phyloP scores from a whole-genome alignment of 2,888 invertebrate genomes.

The Neoitamus cyanurus region DNA sequence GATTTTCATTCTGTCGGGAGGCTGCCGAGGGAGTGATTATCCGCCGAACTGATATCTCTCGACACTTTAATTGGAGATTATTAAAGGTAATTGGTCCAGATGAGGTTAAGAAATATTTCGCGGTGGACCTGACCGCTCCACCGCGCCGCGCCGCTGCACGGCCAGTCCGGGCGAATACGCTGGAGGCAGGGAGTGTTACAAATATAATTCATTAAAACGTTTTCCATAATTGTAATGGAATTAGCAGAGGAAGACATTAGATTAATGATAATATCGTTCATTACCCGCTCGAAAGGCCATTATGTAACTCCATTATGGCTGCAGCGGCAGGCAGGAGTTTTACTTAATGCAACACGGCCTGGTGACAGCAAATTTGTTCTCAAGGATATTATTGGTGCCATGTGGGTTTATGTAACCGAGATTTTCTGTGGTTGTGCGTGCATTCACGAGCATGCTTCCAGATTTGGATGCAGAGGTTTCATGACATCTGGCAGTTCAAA shows the following conservation, averaged over 20 bases:
- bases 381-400: background rate
- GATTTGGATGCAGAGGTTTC: background rate
- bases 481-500: background rate
- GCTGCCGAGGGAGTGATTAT: conserved; percentile 38
- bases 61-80: conserved; percentile 50
- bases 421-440: background rate
- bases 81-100: conserved; percentile 49
- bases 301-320: background rate
- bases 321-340: background rate
- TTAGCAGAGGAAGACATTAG: conserved; percentile 33
- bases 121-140: background rate
- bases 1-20: conserved; percentile 20
- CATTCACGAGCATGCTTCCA: too few relatives aligned
- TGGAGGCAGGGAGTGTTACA: conserved; percentile 23
- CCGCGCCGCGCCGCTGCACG: background rate
- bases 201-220: conserved; percentile 36
- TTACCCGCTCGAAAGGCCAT: background rate
- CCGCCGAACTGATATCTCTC: conserved; percentile 33
- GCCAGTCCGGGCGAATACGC: background rate
- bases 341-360: background rate
- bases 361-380: conserved; percentile 11
- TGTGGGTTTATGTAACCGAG: background rate
- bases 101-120: conserved; percentile 37
- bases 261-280: conserved; percentile 39
- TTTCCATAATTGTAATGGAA: conserved; percentile 38